These are phyloP conservation scores for Hydrotaea cyrtoneurina DNA, from an alignment of 2,888 invertebrate genomes.

Conservation along the genomic window DNA sequence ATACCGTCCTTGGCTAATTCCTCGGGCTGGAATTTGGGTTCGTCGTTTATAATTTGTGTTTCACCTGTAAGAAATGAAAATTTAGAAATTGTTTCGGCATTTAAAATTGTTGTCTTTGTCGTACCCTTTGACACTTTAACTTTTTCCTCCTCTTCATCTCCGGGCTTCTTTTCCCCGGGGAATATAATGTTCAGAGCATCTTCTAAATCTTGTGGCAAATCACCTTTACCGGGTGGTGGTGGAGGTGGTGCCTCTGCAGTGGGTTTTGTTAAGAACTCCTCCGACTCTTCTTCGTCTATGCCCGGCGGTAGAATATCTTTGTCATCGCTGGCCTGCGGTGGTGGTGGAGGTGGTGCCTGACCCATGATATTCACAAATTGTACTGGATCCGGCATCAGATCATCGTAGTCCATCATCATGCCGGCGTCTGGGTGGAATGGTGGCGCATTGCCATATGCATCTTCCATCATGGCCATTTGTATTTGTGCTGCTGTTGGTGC, in stretches of 20 bases:
- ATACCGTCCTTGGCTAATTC: slow-evolving; percentile 79
- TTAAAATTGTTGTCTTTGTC: neutral
- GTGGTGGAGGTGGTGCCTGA: slow-evolving; percentile 79
- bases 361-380: slow-evolving; percentile 80
- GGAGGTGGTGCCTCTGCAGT: slow-evolving; percentile 81
- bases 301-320: slow-evolving; percentile 79
- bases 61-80: slow-evolving; percentile 62
- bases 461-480: slow-evolving; percentile 79
- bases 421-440: slow-evolving; percentile 79
- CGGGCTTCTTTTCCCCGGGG: slow-evolving; percentile 81
- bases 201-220: slow-evolving; percentile 83
- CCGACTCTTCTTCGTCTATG: slow-evolving; percentile 79
- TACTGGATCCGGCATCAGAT: slow-evolving; percentile 81
- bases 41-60: slow-evolving; percentile 76
- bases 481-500: slow-evolving; percentile 77
- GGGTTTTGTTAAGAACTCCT: slow-evolving; percentile 80
- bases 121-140: slow-evolving; percentile 69
- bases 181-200: slow-evolving; percentile 84
- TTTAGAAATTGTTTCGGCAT: neutral
- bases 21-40: slow-evolving; percentile 74
- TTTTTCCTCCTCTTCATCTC: slow-evolving; percentile 70
- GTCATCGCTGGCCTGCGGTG: slow-evolving; percentile 73
- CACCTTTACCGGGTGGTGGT: slow-evolving; percentile 81
- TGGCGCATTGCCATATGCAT: slow-evolving; percentile 78
- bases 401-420: slow-evolving; percentile 80